Evolutionary conservation across 2,888 invertebrate genomes (phyloP).

Genomic region (Diaphora mendica): DNA sequence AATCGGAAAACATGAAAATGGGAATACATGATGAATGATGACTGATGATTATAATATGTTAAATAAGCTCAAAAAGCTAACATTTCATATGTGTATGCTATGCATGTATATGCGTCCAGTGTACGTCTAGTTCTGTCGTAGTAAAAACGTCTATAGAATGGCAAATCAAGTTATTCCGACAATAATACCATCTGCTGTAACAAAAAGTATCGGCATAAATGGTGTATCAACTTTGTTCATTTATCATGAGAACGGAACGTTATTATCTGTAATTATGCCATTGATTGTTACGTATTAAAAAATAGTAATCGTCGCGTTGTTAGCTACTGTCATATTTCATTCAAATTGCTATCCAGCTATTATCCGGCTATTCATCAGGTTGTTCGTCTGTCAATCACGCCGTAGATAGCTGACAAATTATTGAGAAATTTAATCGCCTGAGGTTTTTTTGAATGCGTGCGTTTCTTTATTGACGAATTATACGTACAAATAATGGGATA

Average conservation of each 20-base stretch:
- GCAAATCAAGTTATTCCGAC: neutral
- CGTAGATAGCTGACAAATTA: slow-evolving; percentile 12
- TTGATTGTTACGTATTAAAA: slow-evolving; percentile 30
- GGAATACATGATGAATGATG: too few species aligned
- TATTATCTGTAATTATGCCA: slow-evolving; percentile 38
- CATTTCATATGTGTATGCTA: too few species aligned
- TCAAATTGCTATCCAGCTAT: slow-evolving; percentile 19
- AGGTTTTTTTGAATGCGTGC: neutral
- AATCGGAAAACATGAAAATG: too few species aligned
- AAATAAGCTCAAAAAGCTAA: too few species aligned
- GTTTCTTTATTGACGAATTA: neutral
- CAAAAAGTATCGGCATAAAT: slow-evolving; percentile 37
- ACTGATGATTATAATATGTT: too few species aligned
- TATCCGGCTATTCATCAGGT: slow-evolving; percentile 16
- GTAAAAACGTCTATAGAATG: neutral
- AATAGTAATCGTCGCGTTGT: slow-evolving; percentile 41
- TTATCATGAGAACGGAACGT: slow-evolving; percentile 36
- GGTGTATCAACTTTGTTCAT: slow-evolving; percentile 38
- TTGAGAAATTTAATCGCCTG: neutral
- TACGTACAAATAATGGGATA: neutral
- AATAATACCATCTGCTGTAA: slow-evolving; percentile 32
- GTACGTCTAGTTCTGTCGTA: neutral
- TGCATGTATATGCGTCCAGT: too few species aligned
- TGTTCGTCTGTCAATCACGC: slow-evolving; percentile 10
- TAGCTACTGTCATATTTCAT: slow-evolving; percentile 38